phyloP scores from a whole-genome alignment of 2,888 invertebrate species.

The Ptychoptera contaminata region DNA sequence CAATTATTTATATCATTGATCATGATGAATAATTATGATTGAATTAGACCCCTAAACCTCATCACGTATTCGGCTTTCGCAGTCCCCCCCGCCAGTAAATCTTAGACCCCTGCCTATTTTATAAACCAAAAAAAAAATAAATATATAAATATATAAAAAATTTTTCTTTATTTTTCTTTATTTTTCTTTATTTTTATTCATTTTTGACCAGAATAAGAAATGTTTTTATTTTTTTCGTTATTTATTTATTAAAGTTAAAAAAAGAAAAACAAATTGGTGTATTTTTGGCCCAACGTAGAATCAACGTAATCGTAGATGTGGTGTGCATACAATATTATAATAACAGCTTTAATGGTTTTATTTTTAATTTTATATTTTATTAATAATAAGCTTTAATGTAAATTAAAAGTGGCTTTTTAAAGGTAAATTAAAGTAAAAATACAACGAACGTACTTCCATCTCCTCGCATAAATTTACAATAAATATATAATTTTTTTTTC shows the following conservation, averaged over 20 bases:
- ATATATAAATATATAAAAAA: slow-evolving; percentile 1
- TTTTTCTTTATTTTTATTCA: not conserved
- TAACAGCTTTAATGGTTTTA: slow-evolving; percentile 3
- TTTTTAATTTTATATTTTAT: no score
- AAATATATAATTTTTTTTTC: no score
- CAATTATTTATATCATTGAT: no score
- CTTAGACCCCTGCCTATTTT: slow-evolving; percentile 5
- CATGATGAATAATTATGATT: no score
- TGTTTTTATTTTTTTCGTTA: not conserved
- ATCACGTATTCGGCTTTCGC: slow-evolving; percentile 11
- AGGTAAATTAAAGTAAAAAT: not conserved
- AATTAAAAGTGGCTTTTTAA: not conserved
- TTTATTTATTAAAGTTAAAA: not conserved
- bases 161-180: slow-evolving; percentile 1
- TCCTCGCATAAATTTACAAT: not conserved
- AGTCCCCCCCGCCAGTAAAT: slow-evolving; percentile 13
- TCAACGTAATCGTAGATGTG: slow-evolving; percentile 10
- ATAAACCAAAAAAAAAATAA: slow-evolving; percentile 1
- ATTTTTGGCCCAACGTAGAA: slow-evolving; percentile 15
- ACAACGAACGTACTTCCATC: not conserved
- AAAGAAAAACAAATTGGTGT: slow-evolving; percentile 3
- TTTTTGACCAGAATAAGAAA: not conserved
- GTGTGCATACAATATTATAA: slow-evolving; percentile 19
- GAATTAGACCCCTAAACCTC: not conserved
- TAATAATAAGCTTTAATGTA: slow-evolving; percentile 1